phyloP scores from a whole-genome alignment of 2,888 invertebrate species.

The Platerodrilus igneus region DNA sequence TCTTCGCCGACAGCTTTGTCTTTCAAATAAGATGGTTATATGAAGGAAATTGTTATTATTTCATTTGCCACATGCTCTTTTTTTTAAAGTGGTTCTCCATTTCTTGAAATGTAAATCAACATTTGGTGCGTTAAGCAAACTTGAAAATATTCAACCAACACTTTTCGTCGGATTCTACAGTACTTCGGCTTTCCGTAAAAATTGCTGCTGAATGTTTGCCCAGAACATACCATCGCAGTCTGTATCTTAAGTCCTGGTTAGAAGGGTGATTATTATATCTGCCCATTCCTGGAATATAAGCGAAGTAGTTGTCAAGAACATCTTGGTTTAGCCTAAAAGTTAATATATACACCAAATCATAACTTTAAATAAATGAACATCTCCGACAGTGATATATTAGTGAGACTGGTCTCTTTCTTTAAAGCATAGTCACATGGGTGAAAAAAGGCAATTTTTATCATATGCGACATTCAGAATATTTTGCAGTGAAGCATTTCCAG shows the following conservation, averaged over 20 bases:
- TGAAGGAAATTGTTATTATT: conserved; percentile 13
- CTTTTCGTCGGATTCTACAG: no score
- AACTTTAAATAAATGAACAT: no score
- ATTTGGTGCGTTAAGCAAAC: conserved; percentile 17
- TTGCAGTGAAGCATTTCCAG: conserved; percentile 13
- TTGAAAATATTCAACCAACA: no score
- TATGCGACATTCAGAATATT: conserved; percentile 16
- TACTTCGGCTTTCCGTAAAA: no score
- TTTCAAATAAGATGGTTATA: conserved; percentile 14
- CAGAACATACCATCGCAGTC: conserved; percentile 11
- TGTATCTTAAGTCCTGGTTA: conserved; percentile 2
- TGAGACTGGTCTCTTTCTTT: no score
- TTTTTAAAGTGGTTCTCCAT: conserved; percentile 9
- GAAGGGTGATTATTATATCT: no score
- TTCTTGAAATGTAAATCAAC: conserved; percentile 9
- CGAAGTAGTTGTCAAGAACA: no score
- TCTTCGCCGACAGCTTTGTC: conserved; percentile 17
- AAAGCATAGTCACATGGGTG: no score
- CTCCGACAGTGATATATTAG: no score
- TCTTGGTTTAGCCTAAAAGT: no score
- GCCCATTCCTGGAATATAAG: no score
- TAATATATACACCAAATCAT: no score
- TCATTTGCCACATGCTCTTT: conserved; percentile 10
- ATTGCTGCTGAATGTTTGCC: conserved; percentile 10
- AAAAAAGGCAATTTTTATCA: conserved; percentile 22